Conservation (phyloP, 2,797 vertebrate genomes). For the Megaceryle alcyon region DNA sequence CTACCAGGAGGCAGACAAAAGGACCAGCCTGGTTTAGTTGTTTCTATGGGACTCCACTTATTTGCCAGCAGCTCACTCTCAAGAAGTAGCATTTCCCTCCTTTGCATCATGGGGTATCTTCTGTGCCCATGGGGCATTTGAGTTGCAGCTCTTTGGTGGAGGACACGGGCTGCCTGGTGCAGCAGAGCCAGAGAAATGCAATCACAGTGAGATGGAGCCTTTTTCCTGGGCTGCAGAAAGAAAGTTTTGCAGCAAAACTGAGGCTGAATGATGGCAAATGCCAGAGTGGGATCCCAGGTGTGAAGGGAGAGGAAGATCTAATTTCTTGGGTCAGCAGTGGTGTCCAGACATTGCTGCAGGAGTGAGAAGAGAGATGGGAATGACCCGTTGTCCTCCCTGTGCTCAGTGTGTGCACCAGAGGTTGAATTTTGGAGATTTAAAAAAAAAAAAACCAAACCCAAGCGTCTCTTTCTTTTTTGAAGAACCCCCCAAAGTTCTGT, state of each 20-base stretch:
- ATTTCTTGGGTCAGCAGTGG: not conserved
- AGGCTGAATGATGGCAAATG: not conserved
- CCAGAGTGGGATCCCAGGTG: not conserved
- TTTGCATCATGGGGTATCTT: not conserved
- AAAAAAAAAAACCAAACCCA: too few relatives aligned
- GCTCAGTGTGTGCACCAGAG: not conserved
- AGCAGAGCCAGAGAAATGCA: not conserved
- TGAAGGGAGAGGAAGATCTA: not conserved
- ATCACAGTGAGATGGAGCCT: not conserved
- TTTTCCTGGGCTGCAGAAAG: not conserved
- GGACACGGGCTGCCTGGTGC: not conserved
- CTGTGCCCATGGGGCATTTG: not conserved
- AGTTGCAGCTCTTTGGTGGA: not conserved
- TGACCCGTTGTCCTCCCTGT: not conserved
- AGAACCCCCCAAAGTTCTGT: not conserved
- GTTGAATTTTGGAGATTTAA: not conserved
- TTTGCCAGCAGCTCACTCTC: not conserved
- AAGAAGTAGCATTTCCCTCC: not conserved
- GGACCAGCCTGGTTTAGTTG: not conserved
- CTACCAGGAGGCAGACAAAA: not conserved
- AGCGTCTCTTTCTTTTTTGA: not conserved
- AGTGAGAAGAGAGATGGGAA: not conserved
- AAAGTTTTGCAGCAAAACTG: not conserved
- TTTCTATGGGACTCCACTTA: not conserved
- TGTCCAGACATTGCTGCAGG: not conserved